Evolutionary conservation across 2,888 invertebrate species (phyloP), one percentile per base, ranked within the genome.

Genomic region (Petrophora chlorosata): DNA sequence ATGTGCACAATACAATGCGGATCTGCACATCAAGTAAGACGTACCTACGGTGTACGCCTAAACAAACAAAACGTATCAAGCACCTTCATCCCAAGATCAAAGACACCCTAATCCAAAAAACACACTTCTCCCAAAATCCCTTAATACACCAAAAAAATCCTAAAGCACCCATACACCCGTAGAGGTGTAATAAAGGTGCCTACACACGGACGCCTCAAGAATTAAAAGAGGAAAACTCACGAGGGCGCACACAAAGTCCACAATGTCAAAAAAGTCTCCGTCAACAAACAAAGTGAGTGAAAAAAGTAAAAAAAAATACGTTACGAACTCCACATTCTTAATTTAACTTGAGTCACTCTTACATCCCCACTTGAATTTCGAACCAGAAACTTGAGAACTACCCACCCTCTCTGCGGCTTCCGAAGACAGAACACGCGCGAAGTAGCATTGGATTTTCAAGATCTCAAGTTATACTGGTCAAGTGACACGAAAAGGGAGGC

Each of bases 271-370:
- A 86, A 88, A 88, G 85, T 85, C 84, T 72, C 75, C 73, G 78
- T 83, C 86, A 82, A 89, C 88, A 89, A 89, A 88, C 88, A 87
- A 83, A 85, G 81, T 80, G 76, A 75, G 49, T 49, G 49, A 49
- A 49, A 49, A 71, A 70, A 69, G 72, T 71, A 79, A 79, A 79
- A 78, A 34, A 81, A 76, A 49, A 49, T 50, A 70, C 72, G 76
- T 73, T 65, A 75, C 75, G 77, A 85, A 79, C 82, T 87, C 82
- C 86, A 89, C 87, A 90, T 90, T 90, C 90, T 90, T 90, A 90
- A 90, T 90, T 89, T 89, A 90, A 89, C 89, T 89, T 89, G 87
- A 89, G 87, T 86, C 87, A 83, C 85, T 87, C 82, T 85, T 84
- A 85, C 86, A 82, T 84, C 85, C 83, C 84, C 76, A 80, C 80